phyloP scores from a whole-genome alignment of 2,888 invertebrate genomes.

The Lasioglossum marginatum region DNA sequence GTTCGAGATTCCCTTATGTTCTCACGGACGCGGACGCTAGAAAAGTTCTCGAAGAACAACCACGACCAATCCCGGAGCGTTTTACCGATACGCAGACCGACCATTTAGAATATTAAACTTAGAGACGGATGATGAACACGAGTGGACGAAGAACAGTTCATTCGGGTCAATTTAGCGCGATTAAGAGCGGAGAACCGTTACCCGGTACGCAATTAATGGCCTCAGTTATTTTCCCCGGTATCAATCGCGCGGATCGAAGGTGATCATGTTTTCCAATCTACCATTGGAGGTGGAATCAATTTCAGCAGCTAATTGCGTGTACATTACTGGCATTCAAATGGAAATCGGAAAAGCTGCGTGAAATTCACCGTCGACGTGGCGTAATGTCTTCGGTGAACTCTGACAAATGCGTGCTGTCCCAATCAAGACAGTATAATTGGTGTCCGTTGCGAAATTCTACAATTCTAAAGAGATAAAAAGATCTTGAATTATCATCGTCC shows the following conservation, averaged over 20 bases:
- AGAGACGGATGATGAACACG: not conserved
- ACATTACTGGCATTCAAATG: conserved; percentile 19
- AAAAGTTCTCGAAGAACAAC: not conserved
- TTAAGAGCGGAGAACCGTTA: conserved; percentile 35
- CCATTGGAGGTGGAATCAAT: conserved; percentile 31
- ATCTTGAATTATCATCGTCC: not conserved
- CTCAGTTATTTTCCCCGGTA: conserved; percentile 22
- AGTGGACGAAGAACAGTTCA: conserved; percentile 29
- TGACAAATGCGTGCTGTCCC: conserved; percentile 15
- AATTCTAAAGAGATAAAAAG: not conserved
- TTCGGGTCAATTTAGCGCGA: conserved; percentile 31
- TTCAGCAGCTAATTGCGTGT: conserved; percentile 29
- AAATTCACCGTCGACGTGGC: conserved; percentile 20
- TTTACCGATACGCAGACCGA: not conserved
- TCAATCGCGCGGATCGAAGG: conserved; percentile 34
- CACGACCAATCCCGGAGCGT: not conserved
- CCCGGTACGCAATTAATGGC: conserved; percentile 22
- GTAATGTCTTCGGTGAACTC: conserved; percentile 20
- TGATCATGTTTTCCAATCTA: conserved; percentile 43
- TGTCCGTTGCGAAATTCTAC: not conserved
- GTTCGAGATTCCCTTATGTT: not conserved
- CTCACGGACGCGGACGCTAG: not conserved
- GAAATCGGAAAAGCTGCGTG: conserved; percentile 31
- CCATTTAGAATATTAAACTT: conserved; percentile 2
- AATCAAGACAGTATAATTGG: not conserved